A percentile compares a stretch with the other conserved stretches of the same genome.
phyloP scores from a whole-genome alignment of 2,113 vertebrate genomes.

The Calonectris borealis region DNA sequence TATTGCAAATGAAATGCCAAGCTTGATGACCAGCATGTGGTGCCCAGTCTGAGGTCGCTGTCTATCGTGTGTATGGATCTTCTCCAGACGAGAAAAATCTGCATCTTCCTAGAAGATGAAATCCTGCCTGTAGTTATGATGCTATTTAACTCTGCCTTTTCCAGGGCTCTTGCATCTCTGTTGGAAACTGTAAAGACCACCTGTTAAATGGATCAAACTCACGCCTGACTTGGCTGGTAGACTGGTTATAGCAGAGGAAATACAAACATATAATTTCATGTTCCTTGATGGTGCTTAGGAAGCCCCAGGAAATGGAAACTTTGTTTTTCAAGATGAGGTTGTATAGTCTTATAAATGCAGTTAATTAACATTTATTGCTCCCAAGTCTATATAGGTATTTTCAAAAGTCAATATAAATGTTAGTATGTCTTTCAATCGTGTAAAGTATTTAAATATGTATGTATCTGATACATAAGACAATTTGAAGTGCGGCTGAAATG shows the following conservation, averaged over 20 bases:
- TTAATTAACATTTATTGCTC: not conserved
- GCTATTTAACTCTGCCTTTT: not conserved
- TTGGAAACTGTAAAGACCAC: not conserved
- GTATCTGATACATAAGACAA: not conserved
- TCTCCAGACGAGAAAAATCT: not conserved
- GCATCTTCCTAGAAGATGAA: not conserved
- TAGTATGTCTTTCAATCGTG: not conserved
- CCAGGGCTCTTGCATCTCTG: not conserved
- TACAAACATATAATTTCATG: not conserved
- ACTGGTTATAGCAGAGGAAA: not conserved
- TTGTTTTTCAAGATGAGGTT: not conserved
- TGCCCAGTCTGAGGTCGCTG: not conserved
- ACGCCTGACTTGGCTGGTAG: not conserved
- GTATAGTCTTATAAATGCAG: not conserved
- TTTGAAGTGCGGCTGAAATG: not conserved
- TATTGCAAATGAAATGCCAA: conserved; percentile 51
- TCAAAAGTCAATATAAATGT: not conserved
- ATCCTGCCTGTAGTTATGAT: not conserved
- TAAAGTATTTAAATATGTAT: not conserved
- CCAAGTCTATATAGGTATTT: not conserved
- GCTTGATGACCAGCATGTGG: not conserved
- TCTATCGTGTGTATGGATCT: not conserved
- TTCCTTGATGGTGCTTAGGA: not conserved
- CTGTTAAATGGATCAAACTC: not conserved
- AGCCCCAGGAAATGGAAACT: not conserved